These are phyloP conservation scores for Alcis repandata DNA, from an alignment of 2,888 invertebrate species.

Conservation along the genomic window DNA sequence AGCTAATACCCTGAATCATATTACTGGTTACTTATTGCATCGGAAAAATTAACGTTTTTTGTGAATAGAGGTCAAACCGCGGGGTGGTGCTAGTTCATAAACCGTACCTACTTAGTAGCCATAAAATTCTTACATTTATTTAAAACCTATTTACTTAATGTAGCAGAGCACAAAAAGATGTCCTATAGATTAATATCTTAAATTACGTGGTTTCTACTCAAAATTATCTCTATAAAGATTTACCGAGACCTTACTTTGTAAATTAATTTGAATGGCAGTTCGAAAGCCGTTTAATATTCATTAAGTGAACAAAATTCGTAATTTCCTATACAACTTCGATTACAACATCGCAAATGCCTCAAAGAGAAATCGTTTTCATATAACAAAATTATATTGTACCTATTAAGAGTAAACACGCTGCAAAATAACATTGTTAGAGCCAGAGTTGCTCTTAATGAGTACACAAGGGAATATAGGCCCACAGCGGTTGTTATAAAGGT, in stretches of 20 bases:
- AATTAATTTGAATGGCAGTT: background rate
- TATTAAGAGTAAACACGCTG: slow-evolving; percentile 42
- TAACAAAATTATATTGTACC: slow-evolving; percentile 44
- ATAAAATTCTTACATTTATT: no score
- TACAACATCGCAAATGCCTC: slow-evolving; percentile 23
- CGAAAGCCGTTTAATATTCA: slow-evolving; percentile 14
- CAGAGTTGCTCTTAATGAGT: slow-evolving; percentile 43
- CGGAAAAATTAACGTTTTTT: no score
- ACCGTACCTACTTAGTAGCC: no score
- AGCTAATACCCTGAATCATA: no score
- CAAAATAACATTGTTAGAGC: slow-evolving; percentile 42
- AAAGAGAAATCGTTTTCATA: slow-evolving; percentile 43
- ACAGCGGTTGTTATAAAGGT: slow-evolving; percentile 47
- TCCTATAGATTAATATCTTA: no score
- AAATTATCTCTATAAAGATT: no score
- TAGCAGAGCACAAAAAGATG: no score
- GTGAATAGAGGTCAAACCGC: no score
- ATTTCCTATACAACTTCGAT: slow-evolving; percentile 23
- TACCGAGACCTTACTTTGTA: background rate
- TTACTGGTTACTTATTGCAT: no score
- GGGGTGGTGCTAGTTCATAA: no score
- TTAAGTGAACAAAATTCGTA: slow-evolving; percentile 15
- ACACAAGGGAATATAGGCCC: slow-evolving; percentile 51
- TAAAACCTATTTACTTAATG: no score
- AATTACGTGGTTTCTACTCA: no score